Base-by-base conservation (phyloP, 2,888 invertebrate genomes). In the Phymatocera aterrima region DNA sequence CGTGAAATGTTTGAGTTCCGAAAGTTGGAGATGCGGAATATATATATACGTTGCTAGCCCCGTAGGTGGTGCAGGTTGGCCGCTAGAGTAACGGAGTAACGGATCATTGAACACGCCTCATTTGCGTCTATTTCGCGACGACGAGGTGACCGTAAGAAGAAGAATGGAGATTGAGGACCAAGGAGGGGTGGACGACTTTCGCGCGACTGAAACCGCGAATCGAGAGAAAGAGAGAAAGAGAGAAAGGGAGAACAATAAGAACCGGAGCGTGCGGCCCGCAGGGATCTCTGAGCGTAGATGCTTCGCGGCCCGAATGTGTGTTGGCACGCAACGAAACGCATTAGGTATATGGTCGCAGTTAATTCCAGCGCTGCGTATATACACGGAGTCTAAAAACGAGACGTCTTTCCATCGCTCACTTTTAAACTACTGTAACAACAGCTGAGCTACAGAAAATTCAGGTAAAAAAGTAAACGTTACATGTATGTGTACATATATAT, bases 51-150 rank as follows among this genome's bases (percentile, higher is more conserved):
- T 28, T 57, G 3, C 15, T 57, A 15, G 57, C n/a, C n/a, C n/a
- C n/a, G n/a, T n/a, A n/a, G n/a, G n/a, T 24, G 1, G 28, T 24
- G 18, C 12, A 28, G 1, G 51, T 46, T 12, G 8, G 12, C 54
- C 15, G 8, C 57, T 57, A 6, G 3, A 37, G n/a, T n/a, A 46
- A 21, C 84, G 82, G 84, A 81, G 83, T n/a, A 82, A 84, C 81
- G 83, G 83, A 83, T 86, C 84, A 84, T 78, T 81, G 81, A 68
- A 77, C 78, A 78, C 81, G 80, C 77, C 79, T 81, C 83, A 83
- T 84, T 84, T 81, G 80, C 79, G 81, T 82, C 78, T 81, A 80
- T 81, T 83, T 77, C 80, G 24, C 79, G 51, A 72, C 79, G 51
- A 72, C 80, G 80, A 60, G 57, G 80, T 60, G 78, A 37, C 57